Conservation (phyloP, 2,113 vertebrate species). For the Erythrolamprus reginae region DNA sequence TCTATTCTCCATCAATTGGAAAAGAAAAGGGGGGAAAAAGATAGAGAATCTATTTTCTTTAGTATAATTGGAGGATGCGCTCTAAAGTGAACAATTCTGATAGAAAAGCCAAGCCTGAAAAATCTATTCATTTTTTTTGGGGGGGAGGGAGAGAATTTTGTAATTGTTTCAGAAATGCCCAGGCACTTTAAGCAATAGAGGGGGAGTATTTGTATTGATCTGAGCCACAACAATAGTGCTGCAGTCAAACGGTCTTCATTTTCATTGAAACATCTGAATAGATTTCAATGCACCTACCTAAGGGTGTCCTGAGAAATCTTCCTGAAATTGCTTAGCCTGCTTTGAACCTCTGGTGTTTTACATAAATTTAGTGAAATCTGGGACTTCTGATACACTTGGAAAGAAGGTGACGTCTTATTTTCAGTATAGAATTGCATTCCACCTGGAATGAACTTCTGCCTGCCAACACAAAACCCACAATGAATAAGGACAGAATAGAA, state of each 20-base stretch:
- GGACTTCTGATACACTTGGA: neutral
- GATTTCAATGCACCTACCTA: neutral
- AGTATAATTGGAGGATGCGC: neutral
- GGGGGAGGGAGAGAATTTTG: neutral
- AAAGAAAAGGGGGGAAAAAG: neutral
- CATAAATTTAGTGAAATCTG: neutral
- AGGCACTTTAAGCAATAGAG: conserved; percentile 13
- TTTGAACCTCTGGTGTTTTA: neutral
- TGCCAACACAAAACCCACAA: neutral
- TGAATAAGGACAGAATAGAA: neutral
- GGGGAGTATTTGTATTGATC: conserved; percentile 1
- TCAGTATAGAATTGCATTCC: neutral
- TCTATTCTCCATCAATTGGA: neutral
- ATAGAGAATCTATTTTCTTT: neutral
- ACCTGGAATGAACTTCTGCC: neutral
- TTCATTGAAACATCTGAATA: neutral
- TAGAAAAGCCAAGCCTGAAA: neutral
- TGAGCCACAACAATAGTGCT: neutral
- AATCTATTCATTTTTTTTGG: neutral
- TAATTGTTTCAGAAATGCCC: conserved; percentile 11
- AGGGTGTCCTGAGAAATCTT: neutral
- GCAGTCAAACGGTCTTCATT: neutral
- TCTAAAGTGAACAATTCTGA: conserved; percentile 1
- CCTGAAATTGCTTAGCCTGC: neutral
- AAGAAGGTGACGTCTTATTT: neutral